Percentiles rank a stretch among this genome's conserved stretches.
These are phyloP conservation scores for Ostrea edulis DNA, from an alignment of 1,140 invertebrate species.

Conservation along the genomic window DNA sequence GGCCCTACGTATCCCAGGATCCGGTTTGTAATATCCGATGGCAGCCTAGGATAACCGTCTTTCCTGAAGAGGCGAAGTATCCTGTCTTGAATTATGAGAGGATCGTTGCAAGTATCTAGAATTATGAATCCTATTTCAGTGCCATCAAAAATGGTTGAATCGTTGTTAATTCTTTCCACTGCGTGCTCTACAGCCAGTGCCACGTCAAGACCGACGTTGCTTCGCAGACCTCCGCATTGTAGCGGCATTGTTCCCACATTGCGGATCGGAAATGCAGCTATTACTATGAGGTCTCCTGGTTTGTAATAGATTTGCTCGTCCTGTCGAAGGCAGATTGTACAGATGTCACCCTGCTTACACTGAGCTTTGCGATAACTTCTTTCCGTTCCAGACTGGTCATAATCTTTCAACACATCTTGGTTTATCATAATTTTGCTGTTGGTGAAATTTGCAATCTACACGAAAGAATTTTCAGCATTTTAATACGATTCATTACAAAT, in stretches of 20 bases:
- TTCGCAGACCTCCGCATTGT: neutral
- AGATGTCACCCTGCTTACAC: neutral
- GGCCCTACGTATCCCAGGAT: neutral
- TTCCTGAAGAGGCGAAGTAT: neutral
- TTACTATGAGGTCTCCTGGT: neutral
- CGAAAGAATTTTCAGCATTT: neutral
- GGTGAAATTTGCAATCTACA: neutral
- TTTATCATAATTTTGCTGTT: neutral
- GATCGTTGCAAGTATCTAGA: slow-evolving; percentile 30
- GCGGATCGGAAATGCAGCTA: slow-evolving; percentile 12
- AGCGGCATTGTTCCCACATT: neutral
- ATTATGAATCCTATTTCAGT: neutral
- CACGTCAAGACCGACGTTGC: slow-evolving; percentile 18
- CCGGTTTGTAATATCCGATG: neutral
- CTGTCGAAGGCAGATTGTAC: neutral
- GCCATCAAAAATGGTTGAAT: neutral
- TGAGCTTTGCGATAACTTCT: slow-evolving; percentile 21
- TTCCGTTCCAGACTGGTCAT: neutral
- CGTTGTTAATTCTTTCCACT: neutral
- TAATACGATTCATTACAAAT: neutral
- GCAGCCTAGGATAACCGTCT: neutral
- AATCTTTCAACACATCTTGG: slow-evolving; percentile 13
- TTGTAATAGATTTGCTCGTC: neutral
- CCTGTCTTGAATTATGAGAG: slow-evolving; percentile 14
- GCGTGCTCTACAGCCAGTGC: neutral